A percentile compares a stretch with the other conserved stretches of the same genome.
Evolutionary conservation across 2,888 invertebrate species (phyloP).

Genomic region (Furcula furcula): DNA sequence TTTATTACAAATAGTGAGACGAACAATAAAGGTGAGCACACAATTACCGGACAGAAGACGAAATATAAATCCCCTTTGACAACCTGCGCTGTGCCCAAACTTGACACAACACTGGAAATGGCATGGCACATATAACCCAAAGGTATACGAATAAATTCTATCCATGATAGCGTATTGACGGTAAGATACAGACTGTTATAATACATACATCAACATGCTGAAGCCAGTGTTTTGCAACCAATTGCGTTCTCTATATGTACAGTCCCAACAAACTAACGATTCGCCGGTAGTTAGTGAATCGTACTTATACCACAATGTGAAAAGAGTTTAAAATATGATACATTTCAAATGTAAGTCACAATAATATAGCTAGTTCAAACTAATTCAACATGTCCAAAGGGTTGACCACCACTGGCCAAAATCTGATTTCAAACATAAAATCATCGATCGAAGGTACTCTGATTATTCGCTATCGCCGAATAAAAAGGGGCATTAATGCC

Average conservation of each 20-base stretch:
- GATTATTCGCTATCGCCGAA: conserved; percentile 17
- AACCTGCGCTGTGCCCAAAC: conserved; percentile 28
- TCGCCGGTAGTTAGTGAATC: conserved; percentile 17
- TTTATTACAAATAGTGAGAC: conserved; percentile 15
- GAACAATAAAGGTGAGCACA: conserved; percentile 22
- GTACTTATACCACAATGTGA: conserved; percentile 23
- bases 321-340: conserved; percentile 23
- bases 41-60: conserved; percentile 29
- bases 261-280: conserved; percentile 30
- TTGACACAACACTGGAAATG: conserved; percentile 57
- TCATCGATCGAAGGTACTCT: conserved; percentile 29
- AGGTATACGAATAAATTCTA: conserved; percentile 30
- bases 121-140: conserved; percentile 62
- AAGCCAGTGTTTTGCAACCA: conserved; percentile 34
- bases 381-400: conserved; percentile 22
- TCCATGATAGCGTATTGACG: conserved; percentile 34
- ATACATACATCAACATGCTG: conserved; percentile 26
- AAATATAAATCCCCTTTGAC: conserved; percentile 25
- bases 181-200: conserved; percentile 25
- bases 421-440: conserved; percentile 22
- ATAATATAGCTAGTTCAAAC: conserved; percentile 25
- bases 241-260: conserved; percentile 45
- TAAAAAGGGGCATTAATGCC: conserved; percentile 10
- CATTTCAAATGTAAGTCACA: conserved; percentile 24
- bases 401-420: conserved; percentile 24